These are phyloP conservation scores for Mormyrops boulengeri DNA, from an alignment of 2,797 vertebrate species.

Conservation along the genomic window DNA sequence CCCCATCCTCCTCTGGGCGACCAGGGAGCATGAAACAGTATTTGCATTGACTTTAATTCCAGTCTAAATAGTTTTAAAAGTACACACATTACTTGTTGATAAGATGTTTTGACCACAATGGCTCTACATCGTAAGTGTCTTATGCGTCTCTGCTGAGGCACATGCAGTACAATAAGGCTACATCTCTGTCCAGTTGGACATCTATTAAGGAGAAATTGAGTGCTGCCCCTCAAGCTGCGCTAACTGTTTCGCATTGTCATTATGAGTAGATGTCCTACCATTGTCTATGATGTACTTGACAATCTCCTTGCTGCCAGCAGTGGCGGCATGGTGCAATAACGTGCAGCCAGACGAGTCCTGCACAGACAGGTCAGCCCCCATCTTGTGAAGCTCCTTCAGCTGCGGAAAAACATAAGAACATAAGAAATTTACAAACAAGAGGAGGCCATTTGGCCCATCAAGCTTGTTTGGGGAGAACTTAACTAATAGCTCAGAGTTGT, in stretches of 20 bases:
- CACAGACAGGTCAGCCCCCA: slow-evolving; percentile 69
- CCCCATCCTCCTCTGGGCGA: too few relatives aligned
- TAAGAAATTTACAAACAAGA: too few relatives aligned
- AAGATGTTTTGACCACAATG: background rate
- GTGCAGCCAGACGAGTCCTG: slow-evolving; percentile 71
- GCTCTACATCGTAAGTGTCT: background rate
- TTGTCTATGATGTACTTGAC: slow-evolving; percentile 87
- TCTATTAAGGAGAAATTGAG: background rate
- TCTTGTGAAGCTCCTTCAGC: slow-evolving; percentile 78
- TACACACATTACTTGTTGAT: background rate
- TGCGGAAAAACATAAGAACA: too few relatives aligned
- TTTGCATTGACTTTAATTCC: too few relatives aligned
- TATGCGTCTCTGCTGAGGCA: background rate
- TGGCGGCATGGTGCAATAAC: slow-evolving; percentile 79
- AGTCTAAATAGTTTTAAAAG: too few relatives aligned
- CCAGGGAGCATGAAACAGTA: too few relatives aligned
- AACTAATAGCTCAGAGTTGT: too few relatives aligned
- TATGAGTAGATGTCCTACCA: slow-evolving; percentile 54
- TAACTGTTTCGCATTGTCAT: background rate
- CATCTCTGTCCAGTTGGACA: background rate
- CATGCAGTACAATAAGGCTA: background rate
- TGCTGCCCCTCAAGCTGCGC: background rate
- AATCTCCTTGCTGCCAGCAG: slow-evolving; percentile 79
- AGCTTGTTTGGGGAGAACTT: too few relatives aligned
- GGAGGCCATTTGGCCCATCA: too few relatives aligned